Base-by-base conservation (phyloP, 2,888 invertebrate genomes). In the Cotesia congregata region DNA sequence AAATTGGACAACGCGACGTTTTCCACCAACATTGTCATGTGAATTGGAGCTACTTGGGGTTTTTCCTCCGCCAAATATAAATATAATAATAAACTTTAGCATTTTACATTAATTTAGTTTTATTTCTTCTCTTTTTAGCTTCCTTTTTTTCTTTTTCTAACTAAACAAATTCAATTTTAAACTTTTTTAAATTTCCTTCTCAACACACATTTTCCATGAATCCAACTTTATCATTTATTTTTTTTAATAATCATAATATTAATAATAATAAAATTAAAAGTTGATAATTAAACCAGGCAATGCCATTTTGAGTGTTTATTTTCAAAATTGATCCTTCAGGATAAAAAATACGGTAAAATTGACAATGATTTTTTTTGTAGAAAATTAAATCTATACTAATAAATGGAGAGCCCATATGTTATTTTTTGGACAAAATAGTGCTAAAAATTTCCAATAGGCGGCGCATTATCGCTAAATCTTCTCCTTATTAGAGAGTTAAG, bases 1-100 rank as follows among this genome's bases (percentile, higher is more conserved):
- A 67, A 67, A 76, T 76, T 76, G 76, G 76, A 76, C 72, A 76
- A 72, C 72, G 68, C 62, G 61, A 40, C 61, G 38, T 65, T 40
- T 60, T 71, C 61, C 7, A n/a, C 38, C 38, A 61, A 71, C 61
- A 39, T 17, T 72, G 64, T 41, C 61, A 50, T 62, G 17, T 62
- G 40, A 72, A 64, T 72, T 64, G 72, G 30, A 20, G n/a, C 41
- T 72, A 64, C 64, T 72, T 72, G 50, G 64, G 30, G 30, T 30
- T 30, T 30, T 72, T 64, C 40, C 64, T 72, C 72, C 39, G 40
- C 41, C 50, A 50, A 69, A 64, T 30, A 62, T 40, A 68, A n/a
- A 68, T 15, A 12, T 7, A 15, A 67, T 9, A 50, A 50, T 50
- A 50, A 50, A 50, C 3, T 50, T 50, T 50, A 50, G 7, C 12